phyloP scores from a whole-genome alignment of 2,888 invertebrate genomes.

The Copidosoma aretas region DNA sequence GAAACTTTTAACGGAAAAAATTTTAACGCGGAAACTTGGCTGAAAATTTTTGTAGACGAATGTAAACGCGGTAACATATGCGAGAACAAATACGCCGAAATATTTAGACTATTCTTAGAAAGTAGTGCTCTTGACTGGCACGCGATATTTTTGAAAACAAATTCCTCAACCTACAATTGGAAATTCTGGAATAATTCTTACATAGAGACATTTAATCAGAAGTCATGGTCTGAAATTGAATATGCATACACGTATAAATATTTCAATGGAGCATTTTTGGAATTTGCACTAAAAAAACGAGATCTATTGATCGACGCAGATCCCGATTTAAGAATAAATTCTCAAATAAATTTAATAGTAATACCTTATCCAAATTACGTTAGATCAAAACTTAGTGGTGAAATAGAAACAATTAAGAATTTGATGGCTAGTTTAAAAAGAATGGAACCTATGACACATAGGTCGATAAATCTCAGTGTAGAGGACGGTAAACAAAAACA shows the following conservation, averaged over 20 bases:
- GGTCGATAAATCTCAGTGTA: slow-evolving; percentile 5
- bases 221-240: slow-evolving; percentile 42
- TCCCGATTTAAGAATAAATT: slow-evolving; percentile 36
- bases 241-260: slow-evolving; percentile 43
- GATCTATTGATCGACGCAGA: slow-evolving; percentile 42
- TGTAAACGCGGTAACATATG: slow-evolving; percentile 38
- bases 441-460: slow-evolving; percentile 7
- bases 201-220: slow-evolving; percentile 41
- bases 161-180: slow-evolving; percentile 36
- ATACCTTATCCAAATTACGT: slow-evolving; percentile 36
- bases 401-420: slow-evolving; percentile 28
- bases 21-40: slow-evolving; percentile 33
- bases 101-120: slow-evolving; percentile 43
- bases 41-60: slow-evolving; percentile 38
- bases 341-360: slow-evolving; percentile 32
- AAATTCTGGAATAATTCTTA: slow-evolving; percentile 43
- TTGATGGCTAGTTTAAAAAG: slow-evolving; percentile 35
- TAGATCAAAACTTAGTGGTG: slow-evolving; percentile 30
- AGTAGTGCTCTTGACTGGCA: slow-evolving; percentile 41
- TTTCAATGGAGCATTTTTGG: slow-evolving; percentile 38
- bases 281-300: slow-evolving; percentile 45
- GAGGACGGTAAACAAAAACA: slow-evolving; percentile 25
- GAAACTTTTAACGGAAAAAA: slow-evolving; percentile 42
- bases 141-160: slow-evolving; percentile 38
- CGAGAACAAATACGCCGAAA: slow-evolving; percentile 39